A percentile compares a stretch with the other conserved stretches of the same genome.
These are phyloP conservation scores for Cynocephalus volans DNA, from an alignment of 2,113 vertebrate species.

Conservation along the genomic window DNA sequence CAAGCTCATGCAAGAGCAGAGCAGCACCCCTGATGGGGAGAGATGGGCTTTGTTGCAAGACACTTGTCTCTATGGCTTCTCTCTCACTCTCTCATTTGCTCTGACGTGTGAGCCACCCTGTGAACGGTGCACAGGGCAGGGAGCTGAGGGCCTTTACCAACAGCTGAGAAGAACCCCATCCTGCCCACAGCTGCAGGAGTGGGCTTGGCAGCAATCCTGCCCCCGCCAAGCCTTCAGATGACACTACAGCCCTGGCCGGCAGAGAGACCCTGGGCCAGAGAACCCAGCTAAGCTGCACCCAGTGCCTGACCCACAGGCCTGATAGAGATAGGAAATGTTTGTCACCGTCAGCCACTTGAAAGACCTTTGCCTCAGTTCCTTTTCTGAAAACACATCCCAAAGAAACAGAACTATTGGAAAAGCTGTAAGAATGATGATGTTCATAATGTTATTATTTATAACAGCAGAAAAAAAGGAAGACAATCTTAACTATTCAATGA, in stretches of 20 bases:
- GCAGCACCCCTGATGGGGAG: not conserved
- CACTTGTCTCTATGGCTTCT: not conserved
- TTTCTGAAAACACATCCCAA: not conserved
- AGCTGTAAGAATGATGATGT: no score
- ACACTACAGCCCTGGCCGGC: not conserved
- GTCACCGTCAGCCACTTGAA: not conserved
- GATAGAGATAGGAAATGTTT: not conserved
- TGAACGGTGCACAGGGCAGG: not conserved
- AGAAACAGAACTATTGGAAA: not conserved
- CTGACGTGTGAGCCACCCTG: not conserved
- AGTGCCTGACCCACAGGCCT: not conserved
- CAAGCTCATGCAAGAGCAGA: not conserved
- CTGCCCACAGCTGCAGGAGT: not conserved
- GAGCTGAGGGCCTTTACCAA: fast-evolving
- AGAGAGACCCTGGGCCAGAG: not conserved
- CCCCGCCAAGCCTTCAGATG: not conserved
- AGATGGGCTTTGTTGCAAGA: not conserved
- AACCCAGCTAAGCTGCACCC: not conserved
- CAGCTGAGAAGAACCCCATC: not conserved
- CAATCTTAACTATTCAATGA: no score
- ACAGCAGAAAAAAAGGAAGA: not conserved
- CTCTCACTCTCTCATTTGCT: not conserved
- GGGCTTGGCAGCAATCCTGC: not conserved
- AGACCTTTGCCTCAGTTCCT: not conserved
- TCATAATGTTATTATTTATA: not conserved